Base-by-base conservation (phyloP, 2,113 vertebrate species). In the Otolemur garnettii region DNA sequence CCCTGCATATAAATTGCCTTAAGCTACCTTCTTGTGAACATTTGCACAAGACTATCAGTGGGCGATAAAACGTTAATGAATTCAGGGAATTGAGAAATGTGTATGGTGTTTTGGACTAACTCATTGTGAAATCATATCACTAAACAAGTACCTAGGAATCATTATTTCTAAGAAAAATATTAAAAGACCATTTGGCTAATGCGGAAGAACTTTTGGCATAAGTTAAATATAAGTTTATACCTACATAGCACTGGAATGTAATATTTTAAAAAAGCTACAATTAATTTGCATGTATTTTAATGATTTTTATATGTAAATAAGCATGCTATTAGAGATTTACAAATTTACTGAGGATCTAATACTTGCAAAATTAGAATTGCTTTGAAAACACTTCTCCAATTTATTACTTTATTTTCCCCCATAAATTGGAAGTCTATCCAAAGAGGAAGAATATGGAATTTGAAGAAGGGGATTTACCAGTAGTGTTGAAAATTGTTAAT, bases 1-100 rank as follows among this genome's bases (percentile, higher is more conserved):
- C 45, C 9, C 64, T 96, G 81, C 81, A 94, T 95, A 92, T 88
- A 94, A 97, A 97, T 93, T 92, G 88, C n/a, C 33, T 82, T 81
- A 84, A 85, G 26, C 13, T 9, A 28, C 21, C 14, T 69, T 93
- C 84, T 91, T 78, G 74, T 83, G 88, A 26, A 79, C 66, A 64
- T 92, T 30, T 50, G 42, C 21, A 74, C 22, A 74, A 74, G 71
- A 50, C 42, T 30, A 50, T 18, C 88, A 88, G 13, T 89, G 6
- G 35, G 28, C 33, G 7, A 85, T 74, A 82, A 89, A 69, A 94
- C 55, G 66, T 94, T 95, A 97, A 92, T 45, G 24, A 79, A 86
- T 86, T 95, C 55, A 85, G 84, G 69, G 62, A 87, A 97, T 64
- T 94, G 75, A 81, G 85, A 77, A 95, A 83, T 6, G 6, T 74